A percentile compares a stretch with the other conserved stretches of the same genome.
These are phyloP conservation scores for Idaea dimidiata DNA, from an alignment of 2,888 invertebrate genomes.

Conservation along the genomic window DNA sequence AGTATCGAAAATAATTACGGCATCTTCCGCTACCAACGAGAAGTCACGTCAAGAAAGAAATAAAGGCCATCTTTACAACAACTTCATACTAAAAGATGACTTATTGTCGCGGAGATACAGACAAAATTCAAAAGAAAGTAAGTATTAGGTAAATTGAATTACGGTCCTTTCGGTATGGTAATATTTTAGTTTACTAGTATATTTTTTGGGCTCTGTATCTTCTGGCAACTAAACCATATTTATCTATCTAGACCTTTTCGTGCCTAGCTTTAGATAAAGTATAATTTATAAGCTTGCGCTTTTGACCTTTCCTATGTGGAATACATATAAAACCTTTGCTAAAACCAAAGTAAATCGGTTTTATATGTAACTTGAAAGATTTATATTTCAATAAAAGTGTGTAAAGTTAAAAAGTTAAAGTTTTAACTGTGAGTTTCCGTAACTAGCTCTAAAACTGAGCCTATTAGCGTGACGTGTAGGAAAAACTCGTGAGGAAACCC, in stretches of 20 bases:
- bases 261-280: not conserved
- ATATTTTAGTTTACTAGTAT: constrained; percentile 20
- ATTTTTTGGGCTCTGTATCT: constrained; percentile 10
- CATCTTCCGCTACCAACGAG: constrained; percentile 29
- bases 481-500: too few relatives aligned
- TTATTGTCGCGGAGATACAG: constrained; percentile 35
- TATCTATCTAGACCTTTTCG: not conserved
- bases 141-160: constrained; percentile 28
- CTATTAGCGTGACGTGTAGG: too few relatives aligned
- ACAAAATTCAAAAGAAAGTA: constrained; percentile 48
- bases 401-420: too few relatives aligned
- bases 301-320: too few relatives aligned
- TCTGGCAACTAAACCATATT: not conserved
- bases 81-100: constrained; percentile 37
- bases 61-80: constrained; percentile 41
- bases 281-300: too few relatives aligned
- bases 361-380: too few relatives aligned
- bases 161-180: constrained; percentile 14
- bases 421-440: too few relatives aligned
- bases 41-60: constrained; percentile 23
- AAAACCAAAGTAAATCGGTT: too few relatives aligned
- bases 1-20: constrained; percentile 43
- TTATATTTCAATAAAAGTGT: too few relatives aligned
- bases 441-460: too few relatives aligned
- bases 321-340: too few relatives aligned